phyloP scores from a whole-genome alignment of 2,113 vertebrate genomes.

The Paralichthys olivaceus region DNA sequence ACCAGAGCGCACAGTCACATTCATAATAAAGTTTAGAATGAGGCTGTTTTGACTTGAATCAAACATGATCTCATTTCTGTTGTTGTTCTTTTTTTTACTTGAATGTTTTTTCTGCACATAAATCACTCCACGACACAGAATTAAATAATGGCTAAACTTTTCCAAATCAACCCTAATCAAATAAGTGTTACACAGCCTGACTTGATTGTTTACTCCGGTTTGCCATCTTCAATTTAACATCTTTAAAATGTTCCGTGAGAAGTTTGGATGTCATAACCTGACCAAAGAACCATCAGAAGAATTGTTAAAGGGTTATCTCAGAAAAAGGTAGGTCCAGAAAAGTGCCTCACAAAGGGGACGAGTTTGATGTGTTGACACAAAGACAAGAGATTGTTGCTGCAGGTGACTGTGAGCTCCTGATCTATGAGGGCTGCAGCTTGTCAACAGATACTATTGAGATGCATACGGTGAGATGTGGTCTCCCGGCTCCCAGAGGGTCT shows the following conservation, averaged over 20 bases:
- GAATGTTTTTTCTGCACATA: not conserved
- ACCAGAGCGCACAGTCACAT: slow-evolving; percentile 16
- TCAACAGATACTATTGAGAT: slow-evolving; percentile 25
- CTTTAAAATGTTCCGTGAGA: not conserved
- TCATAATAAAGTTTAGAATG: slow-evolving; percentile 3
- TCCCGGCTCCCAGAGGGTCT: slow-evolving; percentile 17
- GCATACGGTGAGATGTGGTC: slow-evolving; percentile 10
- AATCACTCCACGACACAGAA: slow-evolving; percentile 24
- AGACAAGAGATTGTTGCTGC: slow-evolving; percentile 18
- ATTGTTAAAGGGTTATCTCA: not conserved
- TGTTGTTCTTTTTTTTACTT: slow-evolving; percentile 3
- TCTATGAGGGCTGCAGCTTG: slow-evolving; percentile 22
- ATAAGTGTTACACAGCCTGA: slow-evolving; percentile 26
- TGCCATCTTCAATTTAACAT: slow-evolving; percentile 20
- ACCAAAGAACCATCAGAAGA: not conserved
- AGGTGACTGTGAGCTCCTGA: slow-evolving; percentile 25
- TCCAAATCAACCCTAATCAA: slow-evolving; percentile 40
- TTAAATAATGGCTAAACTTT: slow-evolving; percentile 48
- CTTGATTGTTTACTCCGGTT: slow-evolving; percentile 38
- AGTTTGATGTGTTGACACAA: slow-evolving; percentile 32
- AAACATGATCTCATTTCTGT: slow-evolving; percentile 5
- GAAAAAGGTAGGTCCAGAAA: slow-evolving; percentile 12
- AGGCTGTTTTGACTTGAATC: not conserved
- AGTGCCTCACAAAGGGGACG: not conserved
- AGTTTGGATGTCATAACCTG: not conserved